Evolutionary conservation across 2,113 vertebrate genomes (phyloP).

Genomic region (Amblyornis subalaris): DNA sequence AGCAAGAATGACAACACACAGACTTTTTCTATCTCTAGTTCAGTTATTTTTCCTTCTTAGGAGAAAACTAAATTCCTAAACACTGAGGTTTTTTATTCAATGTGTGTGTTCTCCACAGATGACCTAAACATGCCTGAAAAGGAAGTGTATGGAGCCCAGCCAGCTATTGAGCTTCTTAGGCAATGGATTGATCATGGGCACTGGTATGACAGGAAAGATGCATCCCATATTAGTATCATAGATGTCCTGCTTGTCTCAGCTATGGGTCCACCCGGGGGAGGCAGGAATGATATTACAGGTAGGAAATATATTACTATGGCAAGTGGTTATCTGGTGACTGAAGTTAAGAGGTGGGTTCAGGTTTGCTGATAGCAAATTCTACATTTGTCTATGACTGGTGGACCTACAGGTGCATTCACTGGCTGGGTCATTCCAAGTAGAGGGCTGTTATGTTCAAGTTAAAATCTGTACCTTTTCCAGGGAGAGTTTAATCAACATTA

Average conservation of each 20-base stretch:
- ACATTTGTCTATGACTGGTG: neutral
- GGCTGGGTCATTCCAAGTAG: neutral
- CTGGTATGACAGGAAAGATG: constrained; percentile 92
- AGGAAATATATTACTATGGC: neutral
- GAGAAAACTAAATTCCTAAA: neutral
- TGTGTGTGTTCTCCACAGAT: constrained; percentile 68
- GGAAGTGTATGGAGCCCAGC: constrained; percentile 90
- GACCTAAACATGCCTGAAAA: constrained; percentile 95
- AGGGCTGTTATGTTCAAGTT: neutral
- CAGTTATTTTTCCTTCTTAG: neutral
- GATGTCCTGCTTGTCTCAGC: constrained; percentile 85
- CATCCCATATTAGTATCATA: constrained; percentile 74
- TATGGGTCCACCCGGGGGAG: constrained; percentile 92
- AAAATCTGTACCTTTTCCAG: neutral
- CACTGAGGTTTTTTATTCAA: neutral
- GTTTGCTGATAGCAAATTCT: neutral
- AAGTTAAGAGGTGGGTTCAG: neutral
- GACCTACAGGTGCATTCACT: neutral
- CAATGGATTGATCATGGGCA: constrained; percentile 89
- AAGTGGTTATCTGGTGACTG: neutral
- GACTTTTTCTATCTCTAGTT: neutral
- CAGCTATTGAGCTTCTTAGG: constrained; percentile 87
- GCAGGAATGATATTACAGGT: constrained; percentile 92
- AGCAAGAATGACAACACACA: neutral
- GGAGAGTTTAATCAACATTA: neutral